phyloP scores from a whole-genome alignment of 2,113 vertebrate genomes.

The Paradoxurus hermaphroditus region DNA sequence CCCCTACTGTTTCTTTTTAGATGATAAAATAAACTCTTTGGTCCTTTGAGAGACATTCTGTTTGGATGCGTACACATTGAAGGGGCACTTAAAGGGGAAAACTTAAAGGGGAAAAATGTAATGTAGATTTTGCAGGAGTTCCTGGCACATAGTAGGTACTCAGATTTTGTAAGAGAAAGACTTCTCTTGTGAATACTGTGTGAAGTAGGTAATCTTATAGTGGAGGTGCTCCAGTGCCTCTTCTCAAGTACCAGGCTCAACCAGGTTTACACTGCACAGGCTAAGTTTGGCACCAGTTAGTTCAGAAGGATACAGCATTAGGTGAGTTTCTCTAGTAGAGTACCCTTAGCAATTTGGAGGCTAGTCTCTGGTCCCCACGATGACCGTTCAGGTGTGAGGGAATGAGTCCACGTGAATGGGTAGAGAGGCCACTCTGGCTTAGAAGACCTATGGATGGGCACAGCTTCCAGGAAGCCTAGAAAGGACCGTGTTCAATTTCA shows the following conservation, averaged over 20 bases:
- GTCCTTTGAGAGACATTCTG: not conserved
- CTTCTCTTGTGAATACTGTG: not conserved
- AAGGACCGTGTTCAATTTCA: not conserved
- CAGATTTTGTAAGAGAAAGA: not conserved
- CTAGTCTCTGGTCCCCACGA: not conserved
- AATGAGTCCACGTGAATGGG: not conserved
- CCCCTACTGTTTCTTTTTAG: not conserved
- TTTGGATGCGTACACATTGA: not conserved
- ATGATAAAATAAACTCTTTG: not conserved
- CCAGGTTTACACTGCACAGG: not conserved
- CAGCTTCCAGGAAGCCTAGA: not conserved
- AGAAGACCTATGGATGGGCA: not conserved
- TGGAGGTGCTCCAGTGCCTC: not conserved
- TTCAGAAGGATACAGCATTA: not conserved
- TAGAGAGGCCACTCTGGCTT: not conserved
- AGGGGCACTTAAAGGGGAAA: not conserved
- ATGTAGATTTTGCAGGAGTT: not conserved
- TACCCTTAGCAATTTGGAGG: not conserved
- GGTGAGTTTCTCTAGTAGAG: not conserved
- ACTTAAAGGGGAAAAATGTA: not conserved
- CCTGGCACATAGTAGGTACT: not conserved
- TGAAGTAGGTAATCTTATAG: not conserved
- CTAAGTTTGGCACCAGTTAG: not conserved
- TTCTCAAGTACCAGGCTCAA: not conserved
- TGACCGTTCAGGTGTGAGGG: not conserved